Conservation (phyloP, 2,888 invertebrate genomes). For the Ptychoptera contaminata region DNA sequence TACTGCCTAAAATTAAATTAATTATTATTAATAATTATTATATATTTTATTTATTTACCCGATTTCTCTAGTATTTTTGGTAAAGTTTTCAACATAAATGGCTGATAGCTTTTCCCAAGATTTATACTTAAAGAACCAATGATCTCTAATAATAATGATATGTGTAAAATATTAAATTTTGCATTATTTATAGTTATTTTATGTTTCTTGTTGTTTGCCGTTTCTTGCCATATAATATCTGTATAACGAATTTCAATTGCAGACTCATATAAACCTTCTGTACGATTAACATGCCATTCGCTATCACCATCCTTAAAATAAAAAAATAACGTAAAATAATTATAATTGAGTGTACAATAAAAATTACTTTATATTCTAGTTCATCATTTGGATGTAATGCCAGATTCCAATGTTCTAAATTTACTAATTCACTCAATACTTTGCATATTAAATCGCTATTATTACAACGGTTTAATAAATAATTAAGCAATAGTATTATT, state of each 20-base stretch:
- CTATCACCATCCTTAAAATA: slow-evolving; percentile 15
- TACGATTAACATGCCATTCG: slow-evolving; percentile 24
- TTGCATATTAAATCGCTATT: slow-evolving; percentile 15
- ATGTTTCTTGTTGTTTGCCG: neutral
- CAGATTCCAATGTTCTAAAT: slow-evolving; percentile 25
- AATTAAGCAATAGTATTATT: slow-evolving; percentile 25
- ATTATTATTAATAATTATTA: neutral
- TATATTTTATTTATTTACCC: slow-evolving; percentile 38
- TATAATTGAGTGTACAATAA: neutral
- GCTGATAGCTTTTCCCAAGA: slow-evolving; percentile 37
- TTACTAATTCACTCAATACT: slow-evolving; percentile 21
- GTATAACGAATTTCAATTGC: slow-evolving; percentile 25
- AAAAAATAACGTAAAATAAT: neutral
- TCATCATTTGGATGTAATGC: slow-evolving; percentile 16
- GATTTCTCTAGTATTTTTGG: slow-evolving; percentile 55
- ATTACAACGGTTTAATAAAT: neutral
- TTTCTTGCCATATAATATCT: slow-evolving; percentile 15
- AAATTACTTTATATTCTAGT: slow-evolving; percentile 5
- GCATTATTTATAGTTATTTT: slow-evolving; percentile 29
- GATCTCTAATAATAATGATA: slow-evolving; percentile 54
- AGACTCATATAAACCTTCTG: slow-evolving; percentile 28
- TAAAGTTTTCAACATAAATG: slow-evolving; percentile 45
- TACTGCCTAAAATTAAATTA: slow-evolving; percentile 36
- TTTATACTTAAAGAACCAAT: slow-evolving; percentile 44
- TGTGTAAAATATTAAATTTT: slow-evolving; percentile 46